Evolutionary conservation across 2,113 vertebrate species (phyloP).

Genomic region (Pachypanchax playfairii): DNA sequence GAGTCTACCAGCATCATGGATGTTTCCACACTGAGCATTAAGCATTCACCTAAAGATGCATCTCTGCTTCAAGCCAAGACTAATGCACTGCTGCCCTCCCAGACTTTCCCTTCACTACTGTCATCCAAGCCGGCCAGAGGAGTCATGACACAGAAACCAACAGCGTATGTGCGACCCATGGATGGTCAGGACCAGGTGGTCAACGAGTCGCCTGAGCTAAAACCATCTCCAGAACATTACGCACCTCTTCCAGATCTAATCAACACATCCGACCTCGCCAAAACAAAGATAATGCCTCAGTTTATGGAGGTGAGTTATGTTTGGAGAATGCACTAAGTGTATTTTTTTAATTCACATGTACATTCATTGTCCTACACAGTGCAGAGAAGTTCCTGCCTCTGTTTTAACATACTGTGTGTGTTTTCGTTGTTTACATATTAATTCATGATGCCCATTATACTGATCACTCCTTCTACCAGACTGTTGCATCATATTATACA

Average conservation of each 20-base stretch:
- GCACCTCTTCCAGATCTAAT: conserved; percentile 78
- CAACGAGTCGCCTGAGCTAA: conserved; percentile 87
- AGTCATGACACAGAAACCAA: conserved; percentile 89
- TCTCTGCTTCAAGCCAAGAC: conserved; percentile 63
- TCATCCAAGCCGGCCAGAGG: conserved; percentile 83
- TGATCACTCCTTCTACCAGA: no score
- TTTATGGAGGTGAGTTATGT: conserved; percentile 87
- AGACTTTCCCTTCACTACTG: conserved; percentile 83
- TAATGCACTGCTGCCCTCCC: conserved; percentile 80
- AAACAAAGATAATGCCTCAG: conserved; percentile 81
- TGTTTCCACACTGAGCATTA: conserved; percentile 55
- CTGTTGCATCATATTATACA: no score
- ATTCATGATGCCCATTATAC: no score
- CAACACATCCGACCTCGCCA: conserved; percentile 80
- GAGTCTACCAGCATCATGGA: conserved; percentile 52
- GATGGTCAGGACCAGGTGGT: conserved; percentile 91
- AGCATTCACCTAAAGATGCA: conserved; percentile 61
- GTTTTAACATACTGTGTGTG: background rate
- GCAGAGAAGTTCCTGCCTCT: background rate
- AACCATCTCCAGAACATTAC: conserved; percentile 81
- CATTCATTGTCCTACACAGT: background rate
- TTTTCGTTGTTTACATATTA: background rate
- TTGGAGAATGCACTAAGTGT: no score
- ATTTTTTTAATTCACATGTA: background rate
- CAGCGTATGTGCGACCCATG: conserved; percentile 95